Percentiles rank a stretch among this genome's conserved stretches.
Conservation (phyloP, 2,113 vertebrate genomes). For the Paraplagusia blochii region DNA sequence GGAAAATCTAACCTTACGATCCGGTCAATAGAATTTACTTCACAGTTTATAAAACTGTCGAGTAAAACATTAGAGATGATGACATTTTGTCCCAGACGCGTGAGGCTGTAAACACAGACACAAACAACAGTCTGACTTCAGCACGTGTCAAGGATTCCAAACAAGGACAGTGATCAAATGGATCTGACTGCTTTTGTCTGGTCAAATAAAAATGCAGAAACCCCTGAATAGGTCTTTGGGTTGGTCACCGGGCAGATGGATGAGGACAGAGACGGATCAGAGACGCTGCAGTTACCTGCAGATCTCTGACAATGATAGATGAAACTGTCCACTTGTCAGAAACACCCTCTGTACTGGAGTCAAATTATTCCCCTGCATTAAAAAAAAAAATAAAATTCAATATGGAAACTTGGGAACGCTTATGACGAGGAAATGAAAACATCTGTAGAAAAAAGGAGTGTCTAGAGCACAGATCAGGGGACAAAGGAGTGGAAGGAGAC, state of each 20-base stretch:
- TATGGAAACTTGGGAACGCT: background rate
- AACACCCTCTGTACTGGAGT: background rate
- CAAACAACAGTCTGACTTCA: no score
- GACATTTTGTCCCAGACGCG: no score
- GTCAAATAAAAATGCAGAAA: no score
- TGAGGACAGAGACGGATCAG: conserved; percentile 35
- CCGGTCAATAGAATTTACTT: no score
- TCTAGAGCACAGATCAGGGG: conserved; percentile 1
- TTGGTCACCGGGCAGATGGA: conserved; percentile 11
- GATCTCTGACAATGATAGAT: conserved; percentile 49
- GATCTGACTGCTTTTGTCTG: no score
- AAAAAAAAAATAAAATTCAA: background rate
- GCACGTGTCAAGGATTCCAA: no score
- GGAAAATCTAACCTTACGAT: no score
- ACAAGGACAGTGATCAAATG: no score
- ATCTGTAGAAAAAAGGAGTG: background rate
- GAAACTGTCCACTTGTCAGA: conserved; percentile 21
- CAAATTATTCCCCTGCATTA: no score
- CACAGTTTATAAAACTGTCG: no score
- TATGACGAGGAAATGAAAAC: background rate
- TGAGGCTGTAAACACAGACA: no score
- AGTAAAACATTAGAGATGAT: no score
- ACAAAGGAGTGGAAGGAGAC: conserved; percentile 9
- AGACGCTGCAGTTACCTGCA: conserved; percentile 46
- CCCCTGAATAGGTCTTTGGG: background rate